Evolutionary conservation across 2,113 vertebrate genomes (phyloP).

Genomic region (Eclectus roratus): DNA sequence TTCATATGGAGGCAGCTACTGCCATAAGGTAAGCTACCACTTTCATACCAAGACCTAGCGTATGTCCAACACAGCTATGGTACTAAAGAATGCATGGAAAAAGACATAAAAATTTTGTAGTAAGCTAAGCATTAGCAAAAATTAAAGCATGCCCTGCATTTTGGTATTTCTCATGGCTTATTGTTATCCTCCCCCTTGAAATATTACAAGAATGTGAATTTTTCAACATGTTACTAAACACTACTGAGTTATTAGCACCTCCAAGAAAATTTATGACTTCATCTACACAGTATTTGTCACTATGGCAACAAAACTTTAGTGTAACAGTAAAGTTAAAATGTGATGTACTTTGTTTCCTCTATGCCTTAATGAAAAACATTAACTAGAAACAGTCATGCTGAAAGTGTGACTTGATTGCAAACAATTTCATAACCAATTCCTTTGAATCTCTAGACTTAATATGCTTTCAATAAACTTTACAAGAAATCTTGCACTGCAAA

Average conservation of each 20-base stretch:
- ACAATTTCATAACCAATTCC: conserved; percentile 41
- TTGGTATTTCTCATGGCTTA: neutral
- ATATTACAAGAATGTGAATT: conserved; percentile 24
- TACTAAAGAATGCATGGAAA: neutral
- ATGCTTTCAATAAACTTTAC: conserved; percentile 71
- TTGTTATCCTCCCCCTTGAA: neutral
- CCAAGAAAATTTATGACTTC: conserved; percentile 50
- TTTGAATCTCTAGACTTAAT: conserved; percentile 40
- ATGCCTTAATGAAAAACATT: conserved; percentile 16
- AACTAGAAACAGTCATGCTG: neutral
- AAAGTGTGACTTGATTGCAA: conserved; percentile 29
- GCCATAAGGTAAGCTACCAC: neutral
- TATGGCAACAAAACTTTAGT: conserved; percentile 47
- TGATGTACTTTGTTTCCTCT: conserved; percentile 16
- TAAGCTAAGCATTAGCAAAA: neutral
- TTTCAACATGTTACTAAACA: conserved; percentile 57
- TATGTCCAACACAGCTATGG: neutral
- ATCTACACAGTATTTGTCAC: conserved; percentile 28
- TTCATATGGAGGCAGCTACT: neutral
- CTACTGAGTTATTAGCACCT: conserved; percentile 62
- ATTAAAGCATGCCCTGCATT: neutral
- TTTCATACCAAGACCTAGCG: neutral
- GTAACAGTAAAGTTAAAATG: conserved; percentile 19
- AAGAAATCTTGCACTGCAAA: conserved; percentile 53
- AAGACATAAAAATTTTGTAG: neutral